Conservation (phyloP, 2,888 invertebrate species). For the Drosophila maculinotata region DNA sequence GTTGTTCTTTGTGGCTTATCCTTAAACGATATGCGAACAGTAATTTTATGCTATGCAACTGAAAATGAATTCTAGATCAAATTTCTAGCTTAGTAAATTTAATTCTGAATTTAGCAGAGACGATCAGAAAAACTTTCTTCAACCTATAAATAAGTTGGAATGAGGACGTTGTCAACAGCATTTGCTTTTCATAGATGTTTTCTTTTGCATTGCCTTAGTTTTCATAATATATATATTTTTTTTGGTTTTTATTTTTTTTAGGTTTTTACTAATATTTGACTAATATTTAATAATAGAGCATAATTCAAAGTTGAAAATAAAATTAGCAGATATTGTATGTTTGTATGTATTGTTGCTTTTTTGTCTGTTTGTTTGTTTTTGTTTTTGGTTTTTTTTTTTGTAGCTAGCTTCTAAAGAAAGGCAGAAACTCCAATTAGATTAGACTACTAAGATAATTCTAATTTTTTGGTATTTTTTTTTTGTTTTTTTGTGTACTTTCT, state of each 20-base stretch:
- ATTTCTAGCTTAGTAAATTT: neutral
- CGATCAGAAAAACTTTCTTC: neutral
- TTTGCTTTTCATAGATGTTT: conserved; percentile 20
- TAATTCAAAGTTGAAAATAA: conserved; percentile 76
- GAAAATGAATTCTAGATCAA: neutral
- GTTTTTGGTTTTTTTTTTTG: conserved; percentile 44
- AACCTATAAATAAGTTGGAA: neutral
- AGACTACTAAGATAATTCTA: conserved; percentile 75
- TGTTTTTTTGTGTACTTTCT: conserved; percentile 23
- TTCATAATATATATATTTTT: conserved; percentile 10
- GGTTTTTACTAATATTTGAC: conserved; percentile 69
- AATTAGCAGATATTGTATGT: conserved; percentile 74
- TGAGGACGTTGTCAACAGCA: conserved; percentile 32
- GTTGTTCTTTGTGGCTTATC: conserved; percentile 14
- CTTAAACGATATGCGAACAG: conserved; percentile 5
- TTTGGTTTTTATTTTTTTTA: conserved; percentile 4
- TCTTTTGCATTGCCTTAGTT: conserved; percentile 45
- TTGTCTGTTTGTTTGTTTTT: conserved; percentile 52
- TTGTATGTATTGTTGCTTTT: conserved; percentile 52
- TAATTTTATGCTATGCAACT: neutral
- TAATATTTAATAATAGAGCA: conserved; percentile 75
- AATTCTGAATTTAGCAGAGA: neutral
- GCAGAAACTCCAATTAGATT: conserved; percentile 80
- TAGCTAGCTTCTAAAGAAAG: conserved; percentile 78
- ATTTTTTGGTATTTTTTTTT: conserved; percentile 41